phyloP scores from a whole-genome alignment of 2,888 invertebrate genomes.

The Chalcosyrphus nemorum region DNA sequence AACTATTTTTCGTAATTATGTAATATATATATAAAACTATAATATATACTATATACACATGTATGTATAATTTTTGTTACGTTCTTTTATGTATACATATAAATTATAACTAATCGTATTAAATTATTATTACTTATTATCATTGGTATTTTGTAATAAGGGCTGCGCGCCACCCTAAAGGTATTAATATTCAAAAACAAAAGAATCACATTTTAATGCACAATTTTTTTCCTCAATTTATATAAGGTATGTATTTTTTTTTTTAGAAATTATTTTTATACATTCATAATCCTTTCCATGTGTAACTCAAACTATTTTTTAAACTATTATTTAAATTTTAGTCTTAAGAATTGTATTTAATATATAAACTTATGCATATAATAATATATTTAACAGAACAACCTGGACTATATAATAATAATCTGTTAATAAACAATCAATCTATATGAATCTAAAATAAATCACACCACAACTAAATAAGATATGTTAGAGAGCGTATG shows the following conservation, averaged over 20 bases:
- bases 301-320: constrained; percentile 57
- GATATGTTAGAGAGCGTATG: constrained; percentile 20
- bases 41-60: constrained; percentile 1
- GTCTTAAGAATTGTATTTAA: constrained; percentile 52
- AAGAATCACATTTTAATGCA: constrained; percentile 32
- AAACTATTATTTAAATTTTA: constrained; percentile 25
- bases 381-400: constrained; percentile 21
- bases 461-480: constrained; percentile 11
- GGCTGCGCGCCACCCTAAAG: background rate
- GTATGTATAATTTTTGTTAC: constrained; percentile 8
- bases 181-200: constrained; percentile 38
- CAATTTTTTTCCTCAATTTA: constrained; percentile 59
- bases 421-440: constrained; percentile 25
- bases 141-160: constrained; percentile 46
- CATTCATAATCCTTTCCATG: constrained; percentile 31
- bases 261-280: constrained; percentile 35
- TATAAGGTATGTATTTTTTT: constrained; percentile 37
- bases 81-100: constrained; percentile 29
- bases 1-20: constrained; percentile 36
- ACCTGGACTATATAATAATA: constrained; percentile 40
- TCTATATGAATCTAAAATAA: background rate
- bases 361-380: constrained; percentile 41
- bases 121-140: constrained; percentile 61
- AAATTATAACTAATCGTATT: constrained; percentile 60
- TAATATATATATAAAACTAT: too few relatives aligned